Conservation (phyloP, 23 tunicate species). For the Clavelina lepadiformis region DNA sequence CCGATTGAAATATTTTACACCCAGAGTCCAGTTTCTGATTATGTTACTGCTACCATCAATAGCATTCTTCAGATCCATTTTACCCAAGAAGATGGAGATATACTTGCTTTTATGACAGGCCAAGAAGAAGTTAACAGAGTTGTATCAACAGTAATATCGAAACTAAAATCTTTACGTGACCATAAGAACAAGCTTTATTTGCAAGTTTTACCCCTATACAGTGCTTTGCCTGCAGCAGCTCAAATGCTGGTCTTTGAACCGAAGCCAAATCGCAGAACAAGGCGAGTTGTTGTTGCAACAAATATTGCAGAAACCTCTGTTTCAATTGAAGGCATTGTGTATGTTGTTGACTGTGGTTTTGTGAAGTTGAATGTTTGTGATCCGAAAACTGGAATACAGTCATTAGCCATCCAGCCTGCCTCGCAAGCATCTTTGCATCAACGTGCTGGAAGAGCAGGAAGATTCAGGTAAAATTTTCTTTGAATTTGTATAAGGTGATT, state of each 20-base stretch:
- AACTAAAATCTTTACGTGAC: constrained; percentile 20
- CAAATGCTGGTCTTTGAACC: constrained; percentile 69
- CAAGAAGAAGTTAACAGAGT: constrained; percentile 81
- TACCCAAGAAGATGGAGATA: constrained; percentile 64
- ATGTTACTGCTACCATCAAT: constrained; percentile 65
- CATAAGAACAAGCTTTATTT: constrained; percentile 48
- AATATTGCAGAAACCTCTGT: constrained; percentile 92
- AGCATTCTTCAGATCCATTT: constrained; percentile 67
- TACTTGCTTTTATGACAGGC: constrained; percentile 83
- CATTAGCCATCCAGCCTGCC: constrained; percentile 39
- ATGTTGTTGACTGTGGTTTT: constrained; percentile 83
- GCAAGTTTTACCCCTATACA: constrained; percentile 69
- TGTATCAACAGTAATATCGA: constrained; percentile 27
- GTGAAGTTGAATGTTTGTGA: constrained; percentile 68
- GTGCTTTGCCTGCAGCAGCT: constrained; percentile 66
- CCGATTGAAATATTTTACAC: constrained; percentile 86
- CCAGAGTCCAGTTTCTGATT: constrained; percentile 72
- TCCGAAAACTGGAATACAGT: constrained; percentile 71
- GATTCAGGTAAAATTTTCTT: constrained; percentile 42
- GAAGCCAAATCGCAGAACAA: constrained; percentile 23
- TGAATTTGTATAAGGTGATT: no score
- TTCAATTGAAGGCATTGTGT: constrained; percentile 63
- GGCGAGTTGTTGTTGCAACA: constrained; percentile 75
- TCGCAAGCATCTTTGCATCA: constrained; percentile 78
- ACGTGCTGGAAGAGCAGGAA: constrained; percentile 74